Evolutionary conservation across 2,797 vertebrate genomes (phyloP), one percentile per base, ranked within the genome.

Genomic region (Chloroceryle amazona): DNA sequence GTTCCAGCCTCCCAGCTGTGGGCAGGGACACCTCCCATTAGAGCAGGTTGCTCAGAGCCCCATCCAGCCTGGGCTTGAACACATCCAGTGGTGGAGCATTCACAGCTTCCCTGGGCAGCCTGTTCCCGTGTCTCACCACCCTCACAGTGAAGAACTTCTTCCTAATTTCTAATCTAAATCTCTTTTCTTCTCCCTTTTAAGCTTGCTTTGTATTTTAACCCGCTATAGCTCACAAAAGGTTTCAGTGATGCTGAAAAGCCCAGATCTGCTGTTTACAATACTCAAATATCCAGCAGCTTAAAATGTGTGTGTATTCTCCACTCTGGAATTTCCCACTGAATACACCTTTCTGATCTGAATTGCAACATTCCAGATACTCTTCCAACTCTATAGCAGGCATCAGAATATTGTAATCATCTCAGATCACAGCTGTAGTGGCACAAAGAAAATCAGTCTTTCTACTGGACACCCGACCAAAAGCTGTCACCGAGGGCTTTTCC

Each of bases 321-420:
- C 25, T 47, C 81, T 2, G 1, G 51, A 70, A 73, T 51, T 67
- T 89, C 35, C 83, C 62, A 29, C 0, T 58, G 19, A 62, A 84
- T 84, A 74, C 23, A 65, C 90, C 72, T 65, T 86, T 91, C 68
- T 92, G 49, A 81, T 86, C 54, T 60, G 44, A 75, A 94, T 17
- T 86, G 66, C 66, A 91, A 86, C 26, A 72, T 11, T 41, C 11
- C 81, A 88, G 35, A 66, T 15, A 54, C 31, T 37, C 70, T 62
- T 83, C 70, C 54, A 89, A 71, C 28, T 65, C 71, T 58, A 42
- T 1, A 83, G 46, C 35, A 51, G 49, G 41, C 71, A 78, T 88
- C 82, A 95, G 75, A 72, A 90, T 23, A 63, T 46, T 63, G 41
- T 13, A 71, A 90, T 90, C 70, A 78, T 78, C 65, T 90, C 67